A percentile compares a stretch with the other conserved stretches of the same genome.
Conservation (phyloP, 2,888 invertebrate species). For the Cylindroiulus punctatus region DNA sequence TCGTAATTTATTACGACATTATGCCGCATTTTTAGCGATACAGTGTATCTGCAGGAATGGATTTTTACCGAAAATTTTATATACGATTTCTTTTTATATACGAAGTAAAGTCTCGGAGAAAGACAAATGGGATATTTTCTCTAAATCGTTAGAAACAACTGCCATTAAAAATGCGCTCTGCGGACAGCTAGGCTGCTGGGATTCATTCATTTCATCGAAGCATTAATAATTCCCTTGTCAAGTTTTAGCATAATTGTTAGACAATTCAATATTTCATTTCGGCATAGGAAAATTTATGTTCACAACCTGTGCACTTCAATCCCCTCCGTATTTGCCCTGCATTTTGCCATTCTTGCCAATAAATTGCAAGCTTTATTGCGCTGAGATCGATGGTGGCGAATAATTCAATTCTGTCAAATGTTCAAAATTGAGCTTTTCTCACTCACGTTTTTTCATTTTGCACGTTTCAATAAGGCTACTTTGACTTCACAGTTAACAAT, state of each 20-base stretch:
- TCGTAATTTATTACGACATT: slow-evolving; percentile 31
- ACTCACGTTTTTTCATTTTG: not conserved
- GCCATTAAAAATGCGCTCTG: slow-evolving; percentile 13
- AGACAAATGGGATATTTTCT: slow-evolving; percentile 38
- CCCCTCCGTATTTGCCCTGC: not conserved
- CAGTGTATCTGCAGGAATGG: not conserved
- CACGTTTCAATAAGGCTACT: too few species aligned
- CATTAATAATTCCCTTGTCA: slow-evolving; percentile 38
- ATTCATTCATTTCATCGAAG: slow-evolving; percentile 31
- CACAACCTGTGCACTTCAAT: slow-evolving; percentile 25
- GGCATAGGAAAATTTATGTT: slow-evolving; percentile 15
- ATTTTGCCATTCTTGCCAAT: slow-evolving; percentile 16
- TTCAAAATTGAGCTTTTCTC: not conserved
- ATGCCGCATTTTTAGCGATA: slow-evolving; percentile 9
- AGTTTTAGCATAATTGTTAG: slow-evolving; percentile 38
- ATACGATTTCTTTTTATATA: not conserved
- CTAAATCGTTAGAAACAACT: slow-evolving; percentile 11
- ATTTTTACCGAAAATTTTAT: not conserved
- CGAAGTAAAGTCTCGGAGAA: slow-evolving; percentile 1
- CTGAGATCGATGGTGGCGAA: slow-evolving; percentile 22
- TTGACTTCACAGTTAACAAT: too few species aligned
- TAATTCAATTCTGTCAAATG: slow-evolving; percentile 9
- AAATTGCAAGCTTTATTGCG: slow-evolving; percentile 26
- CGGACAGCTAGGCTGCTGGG: not conserved
- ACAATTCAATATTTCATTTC: slow-evolving; percentile 36